phyloP scores from a whole-genome alignment of 2,113 vertebrate genomes.

The Lota lota region DNA sequence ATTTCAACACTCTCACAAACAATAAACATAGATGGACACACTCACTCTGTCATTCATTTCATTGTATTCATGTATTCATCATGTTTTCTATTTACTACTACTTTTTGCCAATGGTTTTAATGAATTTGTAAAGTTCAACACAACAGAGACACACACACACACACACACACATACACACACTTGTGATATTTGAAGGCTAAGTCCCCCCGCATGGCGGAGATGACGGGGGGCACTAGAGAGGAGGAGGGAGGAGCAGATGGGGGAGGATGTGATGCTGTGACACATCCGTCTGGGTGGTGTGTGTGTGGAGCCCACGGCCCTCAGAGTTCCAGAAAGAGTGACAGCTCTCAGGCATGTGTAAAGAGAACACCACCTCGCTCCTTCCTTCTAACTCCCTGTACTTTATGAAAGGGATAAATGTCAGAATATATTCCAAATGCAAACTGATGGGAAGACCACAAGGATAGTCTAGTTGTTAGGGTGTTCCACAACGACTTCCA shows the following conservation, averaged over 20 bases:
- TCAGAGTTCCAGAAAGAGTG: background rate
- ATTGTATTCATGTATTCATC: background rate
- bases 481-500: too few species aligned
- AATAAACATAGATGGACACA: too few species aligned
- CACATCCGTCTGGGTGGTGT: background rate
- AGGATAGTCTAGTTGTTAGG: too few species aligned
- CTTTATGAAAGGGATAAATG: background rate
- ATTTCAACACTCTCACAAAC: too few species aligned
- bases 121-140: background rate
- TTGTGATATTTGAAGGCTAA: background rate
- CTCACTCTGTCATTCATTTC: background rate
- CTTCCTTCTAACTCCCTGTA: background rate
- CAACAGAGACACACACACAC: background rate
- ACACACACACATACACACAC: background rate
- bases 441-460: too few species aligned
- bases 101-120: background rate
- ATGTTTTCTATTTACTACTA: background rate
- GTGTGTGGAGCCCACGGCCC: background rate
- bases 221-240: background rate
- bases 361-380: background rate
- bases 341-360: background rate
- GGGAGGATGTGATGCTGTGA: background rate
- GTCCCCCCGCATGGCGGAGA: background rate
- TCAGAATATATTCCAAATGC: background rate
- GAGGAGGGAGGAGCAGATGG: background rate